A percentile compares a stretch with the other conserved stretches of the same genome.
These are phyloP conservation scores for Dendrophyllia cribrosa DNA, from an alignment of 64 coral and sea anemone genomes.

Conservation along the genomic window DNA sequence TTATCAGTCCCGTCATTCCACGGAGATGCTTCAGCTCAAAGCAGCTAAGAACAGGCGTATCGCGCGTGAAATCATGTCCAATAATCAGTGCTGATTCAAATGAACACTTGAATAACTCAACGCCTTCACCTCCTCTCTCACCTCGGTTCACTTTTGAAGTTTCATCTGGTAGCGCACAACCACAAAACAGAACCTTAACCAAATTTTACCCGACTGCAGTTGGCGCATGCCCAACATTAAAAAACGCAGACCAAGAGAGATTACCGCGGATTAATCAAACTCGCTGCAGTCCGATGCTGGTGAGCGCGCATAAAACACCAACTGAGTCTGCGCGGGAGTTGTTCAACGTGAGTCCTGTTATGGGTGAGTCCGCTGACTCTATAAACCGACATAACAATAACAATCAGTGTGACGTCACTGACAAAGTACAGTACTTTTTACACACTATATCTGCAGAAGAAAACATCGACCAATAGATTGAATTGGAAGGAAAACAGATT, in stretches of 20 bases:
- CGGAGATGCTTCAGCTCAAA: background rate
- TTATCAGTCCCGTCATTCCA: slow-evolving; percentile 6
- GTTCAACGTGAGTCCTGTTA: slow-evolving; percentile 40
- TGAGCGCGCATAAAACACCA: slow-evolving; percentile 18
- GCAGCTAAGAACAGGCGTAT: background rate
- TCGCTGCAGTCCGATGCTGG: slow-evolving; percentile 10
- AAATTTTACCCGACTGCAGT: background rate
- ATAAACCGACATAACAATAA: background rate
- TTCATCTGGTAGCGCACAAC: background rate
- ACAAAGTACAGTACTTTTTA: slow-evolving; percentile 33
- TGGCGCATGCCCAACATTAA: background rate
- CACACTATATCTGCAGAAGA: slow-evolving; percentile 1
- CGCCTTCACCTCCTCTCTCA: background rate
- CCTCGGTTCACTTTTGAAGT: background rate
- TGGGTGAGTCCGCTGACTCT: slow-evolving; percentile 15
- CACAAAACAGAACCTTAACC: background rate
- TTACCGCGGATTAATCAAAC: slow-evolving; percentile 30
- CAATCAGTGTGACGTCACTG: background rate
- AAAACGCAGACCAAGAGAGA: background rate
- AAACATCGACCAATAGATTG: background rate
- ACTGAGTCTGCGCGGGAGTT: slow-evolving; percentile 10
- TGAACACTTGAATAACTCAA: background rate
- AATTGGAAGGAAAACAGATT: too few species aligned
- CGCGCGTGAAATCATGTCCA: background rate
- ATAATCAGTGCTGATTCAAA: background rate